phyloP scores from a whole-genome alignment of 2,888 invertebrate species.

The Carpatolechia fugitivella region DNA sequence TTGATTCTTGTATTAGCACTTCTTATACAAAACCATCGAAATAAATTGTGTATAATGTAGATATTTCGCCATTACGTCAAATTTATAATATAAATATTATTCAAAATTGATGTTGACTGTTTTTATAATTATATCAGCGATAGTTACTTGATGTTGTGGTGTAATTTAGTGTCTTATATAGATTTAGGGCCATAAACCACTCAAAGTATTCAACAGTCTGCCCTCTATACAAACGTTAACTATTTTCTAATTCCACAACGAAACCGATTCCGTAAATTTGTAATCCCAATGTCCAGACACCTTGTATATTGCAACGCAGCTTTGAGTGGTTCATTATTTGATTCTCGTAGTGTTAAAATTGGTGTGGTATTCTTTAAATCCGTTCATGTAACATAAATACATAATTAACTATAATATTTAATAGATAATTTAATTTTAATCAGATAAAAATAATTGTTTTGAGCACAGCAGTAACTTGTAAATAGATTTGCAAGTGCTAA shows the following conservation, averaged over 20 bases:
- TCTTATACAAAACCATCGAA: slow-evolving; percentile 51
- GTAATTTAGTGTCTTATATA: slow-evolving; percentile 79
- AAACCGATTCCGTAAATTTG: slow-evolving; percentile 23
- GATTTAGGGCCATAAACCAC: slow-evolving; percentile 61
- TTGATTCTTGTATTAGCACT: slow-evolving; percentile 45
- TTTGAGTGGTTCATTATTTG: slow-evolving; percentile 70
- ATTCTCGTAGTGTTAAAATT: slow-evolving; percentile 71
- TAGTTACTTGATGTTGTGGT: slow-evolving; percentile 80
- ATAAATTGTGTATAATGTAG: slow-evolving; percentile 69
- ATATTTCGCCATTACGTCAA: slow-evolving; percentile 75
- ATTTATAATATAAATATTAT: slow-evolving; percentile 73
- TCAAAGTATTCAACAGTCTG: slow-evolving; percentile 41
- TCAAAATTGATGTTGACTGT: slow-evolving; percentile 80
- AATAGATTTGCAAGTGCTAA: slow-evolving; percentile 69
- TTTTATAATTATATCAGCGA: slow-evolving; percentile 78
- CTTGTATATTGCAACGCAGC: slow-evolving; percentile 24
- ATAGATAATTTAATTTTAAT: slow-evolving; percentile 60
- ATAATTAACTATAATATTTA: slow-evolving; percentile 52
- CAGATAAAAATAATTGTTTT: slow-evolving; percentile 59
- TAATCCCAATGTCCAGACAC: neutral
- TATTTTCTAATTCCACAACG: slow-evolving; percentile 14
- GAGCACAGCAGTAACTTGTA: slow-evolving; percentile 62
- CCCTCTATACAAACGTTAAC: slow-evolving; percentile 10
- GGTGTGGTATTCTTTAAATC: slow-evolving; percentile 77
- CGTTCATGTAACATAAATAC: slow-evolving; percentile 58